Conservation (phyloP, 2,797 vertebrate genomes). For the Prionace glauca region DNA sequence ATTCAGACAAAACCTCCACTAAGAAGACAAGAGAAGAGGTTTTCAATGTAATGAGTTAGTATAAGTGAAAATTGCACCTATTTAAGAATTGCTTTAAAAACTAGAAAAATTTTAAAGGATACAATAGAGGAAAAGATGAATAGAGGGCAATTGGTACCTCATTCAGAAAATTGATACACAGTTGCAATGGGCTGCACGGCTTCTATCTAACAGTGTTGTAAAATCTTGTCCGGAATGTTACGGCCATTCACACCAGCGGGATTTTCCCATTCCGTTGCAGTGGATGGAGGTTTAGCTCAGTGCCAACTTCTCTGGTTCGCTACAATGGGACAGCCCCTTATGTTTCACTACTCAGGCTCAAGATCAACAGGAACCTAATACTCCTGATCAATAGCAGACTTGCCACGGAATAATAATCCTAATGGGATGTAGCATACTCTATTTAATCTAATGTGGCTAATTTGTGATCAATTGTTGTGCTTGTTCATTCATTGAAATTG, state of each 20-base stretch:
- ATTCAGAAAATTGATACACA: not conserved
- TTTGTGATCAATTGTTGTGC: constrained; percentile 16
- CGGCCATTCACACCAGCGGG: no score
- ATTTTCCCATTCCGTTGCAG: no score
- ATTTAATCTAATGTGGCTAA: not conserved
- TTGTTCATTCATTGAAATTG: constrained; percentile 14
- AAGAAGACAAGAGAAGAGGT: not conserved
- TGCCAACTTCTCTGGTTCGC: no score
- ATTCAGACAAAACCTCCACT: not conserved
- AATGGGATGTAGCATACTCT: not conserved
- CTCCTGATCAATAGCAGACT: constrained; percentile 26
- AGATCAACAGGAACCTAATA: not conserved
- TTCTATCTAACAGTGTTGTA: not conserved
- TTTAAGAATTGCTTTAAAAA: no score
- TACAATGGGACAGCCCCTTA: no score
- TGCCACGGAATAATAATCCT: not conserved
- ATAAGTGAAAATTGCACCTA: not conserved
- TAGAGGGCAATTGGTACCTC: not conserved
- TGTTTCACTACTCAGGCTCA: not conserved
- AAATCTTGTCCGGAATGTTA: not conserved
- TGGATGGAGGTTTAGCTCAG: no score
- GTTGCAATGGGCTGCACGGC: not conserved
- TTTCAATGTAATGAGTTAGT: not conserved
- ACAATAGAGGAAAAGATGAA: not conserved
- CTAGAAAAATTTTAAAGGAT: not conserved